Base-by-base conservation (phyloP, 2,797 vertebrate genomes). In the Perodicticus potto region DNA sequence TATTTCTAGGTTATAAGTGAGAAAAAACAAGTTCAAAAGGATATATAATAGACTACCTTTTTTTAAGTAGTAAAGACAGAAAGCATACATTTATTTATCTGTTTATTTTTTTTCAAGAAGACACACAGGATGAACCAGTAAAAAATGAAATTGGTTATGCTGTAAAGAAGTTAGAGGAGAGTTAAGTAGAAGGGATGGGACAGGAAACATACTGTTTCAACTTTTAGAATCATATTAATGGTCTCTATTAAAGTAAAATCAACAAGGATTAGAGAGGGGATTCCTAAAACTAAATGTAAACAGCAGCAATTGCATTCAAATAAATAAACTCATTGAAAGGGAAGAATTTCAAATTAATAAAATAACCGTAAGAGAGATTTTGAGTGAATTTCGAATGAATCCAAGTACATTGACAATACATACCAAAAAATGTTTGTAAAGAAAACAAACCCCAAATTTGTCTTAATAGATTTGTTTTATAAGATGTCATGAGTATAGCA, bases 21-120 rank as follows among this genome's bases (percentile, higher is more conserved):
- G 40, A 25, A 84, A 91, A 34, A 4, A 25, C 7, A 49, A 29
- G 7, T 65, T 37, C 19, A 13, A 86, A 77, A 63, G 7, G 32
- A 16, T 23, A 61, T 61, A 61, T 61, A 27, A 25, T 27, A 61
- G 25, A 61, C 9, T 61, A 61, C 49, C 73, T 86, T 72, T 27
- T 49, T 77, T 82, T 67, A 67, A 63, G n/a, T 78, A 32, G 23
- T 93, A 22, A 83, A 69, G 76, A 37, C 11, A 6, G 49, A 73
- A 80, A 83, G 9, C 23, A n/a, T 25, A 34, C 32, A 45, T 73
- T 73, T 45, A 45, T 45, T 45, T 57, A 65, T 57, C 78, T 78
- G 72, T 27, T 86, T 32, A 40, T 77, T 86, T 65, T 88, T 87
- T 65, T 55, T 87, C 37, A 85, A 65, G 57, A 94, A 59, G 32